Evolutionary conservation across 1,140 invertebrate genomes (phyloP), one percentile per base, ranked within the genome.

Genomic region (Calephelis virginiensis): DNA sequence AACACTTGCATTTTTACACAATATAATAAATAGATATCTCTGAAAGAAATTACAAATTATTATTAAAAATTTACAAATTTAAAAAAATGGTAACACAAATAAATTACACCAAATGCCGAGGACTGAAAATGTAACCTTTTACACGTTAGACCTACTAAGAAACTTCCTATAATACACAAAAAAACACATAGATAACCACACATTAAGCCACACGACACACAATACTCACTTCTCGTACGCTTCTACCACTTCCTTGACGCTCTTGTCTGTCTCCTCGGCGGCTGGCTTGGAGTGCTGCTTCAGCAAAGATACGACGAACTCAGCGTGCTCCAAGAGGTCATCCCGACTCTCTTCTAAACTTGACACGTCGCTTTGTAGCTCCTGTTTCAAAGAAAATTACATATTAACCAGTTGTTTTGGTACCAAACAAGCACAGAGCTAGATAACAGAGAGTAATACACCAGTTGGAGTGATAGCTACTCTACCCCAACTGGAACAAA

Each of bases 191-290:
- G 6, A n/a, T 49, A 7, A 13, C 6, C 7, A 49, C n/a, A 28
- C 28, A 28, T 4, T 28, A 60, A 64, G 28, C 61, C 64, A 72
- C 72, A 66, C 61, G 40, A 43, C 43, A 64, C 69, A 78, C 72
- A 71, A 66, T 67, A 94, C 94, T 95, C 86, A 95, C 94, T 91
- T 92, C 77, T 94, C 92, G 80, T 94, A 93, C 45, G 92, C 91
- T 9, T 93, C 91, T 38, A 92, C 91, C 1, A 95, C 72, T 56
- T 93, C 92, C 63, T 93, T 91, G 13, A 94, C 88, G 61, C 93
- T 92, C 45, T 91, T 91, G 67, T 94, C 92, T 0, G 94, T 92
- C 5, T 91, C 91, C 45, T 89, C 86, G 8, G 93, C 93, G 12
- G 92, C 92, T 12, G 92, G 85, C 66, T 94, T 92, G 13, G 93